phyloP scores from a whole-genome alignment of 2,113 vertebrate species.

The Tyrannus savana region DNA sequence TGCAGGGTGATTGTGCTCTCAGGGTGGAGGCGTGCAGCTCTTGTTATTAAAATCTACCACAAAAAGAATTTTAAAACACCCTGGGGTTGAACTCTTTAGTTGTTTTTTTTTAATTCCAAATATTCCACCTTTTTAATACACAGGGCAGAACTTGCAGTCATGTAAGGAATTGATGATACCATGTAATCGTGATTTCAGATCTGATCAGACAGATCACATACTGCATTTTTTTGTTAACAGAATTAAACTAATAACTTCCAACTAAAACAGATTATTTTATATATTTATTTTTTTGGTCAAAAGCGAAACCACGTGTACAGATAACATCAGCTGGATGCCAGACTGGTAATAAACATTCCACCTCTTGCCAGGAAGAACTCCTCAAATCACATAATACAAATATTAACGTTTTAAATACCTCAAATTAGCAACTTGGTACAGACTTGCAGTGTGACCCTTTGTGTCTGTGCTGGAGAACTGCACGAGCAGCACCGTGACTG shows the following conservation, averaged over 20 bases:
- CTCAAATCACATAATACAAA: rapidly evolving
- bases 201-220: not conserved
- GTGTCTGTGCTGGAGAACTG: not conserved
- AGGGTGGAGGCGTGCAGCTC: not conserved
- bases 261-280: not conserved
- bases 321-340: not conserved
- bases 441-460: not conserved
- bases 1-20: not conserved
- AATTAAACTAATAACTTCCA: not conserved
- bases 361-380: not conserved
- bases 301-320: not conserved
- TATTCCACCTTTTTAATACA: not conserved
- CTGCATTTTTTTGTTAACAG: not conserved
- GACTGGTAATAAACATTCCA: not conserved
- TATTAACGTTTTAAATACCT: not conserved
- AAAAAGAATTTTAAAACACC: not conserved
- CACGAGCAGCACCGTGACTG: not conserved
- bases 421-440: not conserved
- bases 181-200: not conserved
- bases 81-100: not conserved
- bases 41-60: not conserved
- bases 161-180: not conserved
- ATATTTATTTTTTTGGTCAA: too few relatives aligned
- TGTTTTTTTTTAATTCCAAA: not conserved
- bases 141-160: not conserved